phyloP scores from a whole-genome alignment of 2,888 invertebrate species.

The Nesidiocoris tenuis region DNA sequence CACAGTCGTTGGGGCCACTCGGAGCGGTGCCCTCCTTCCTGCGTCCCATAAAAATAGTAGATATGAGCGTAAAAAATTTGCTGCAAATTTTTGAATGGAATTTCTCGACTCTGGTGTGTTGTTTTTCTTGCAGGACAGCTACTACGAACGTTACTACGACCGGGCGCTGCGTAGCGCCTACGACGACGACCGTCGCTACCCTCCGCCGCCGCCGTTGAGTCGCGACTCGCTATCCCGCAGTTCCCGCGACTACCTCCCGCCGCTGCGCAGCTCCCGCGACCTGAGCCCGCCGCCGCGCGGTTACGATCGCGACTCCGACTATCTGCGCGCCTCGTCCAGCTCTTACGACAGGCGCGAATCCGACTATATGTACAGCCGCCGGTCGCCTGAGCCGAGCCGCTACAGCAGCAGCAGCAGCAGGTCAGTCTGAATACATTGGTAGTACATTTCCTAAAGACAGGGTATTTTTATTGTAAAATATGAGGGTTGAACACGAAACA shows the following conservation, averaged over 20 bases:
- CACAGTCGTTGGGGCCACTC: too few species aligned
- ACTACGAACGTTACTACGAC: conserved; percentile 68
- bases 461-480: too few species aligned
- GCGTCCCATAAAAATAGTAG: too few species aligned
- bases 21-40: too few species aligned
- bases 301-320: conserved; percentile 28
- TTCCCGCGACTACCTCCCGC: conserved; percentile 71
- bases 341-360: conserved; percentile 39
- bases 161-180: conserved; percentile 58
- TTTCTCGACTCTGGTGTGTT: too few species aligned
- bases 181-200: conserved; percentile 62
- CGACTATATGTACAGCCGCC: conserved; percentile 70
- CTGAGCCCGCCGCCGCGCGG: conserved; percentile 43
- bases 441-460: too few species aligned
- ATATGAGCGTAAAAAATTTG: too few species aligned
- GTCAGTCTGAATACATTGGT: neutral
- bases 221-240: conserved; percentile 71
- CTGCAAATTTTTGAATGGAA: too few species aligned
- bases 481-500: too few species aligned
- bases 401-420: conserved; percentile 42
- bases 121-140: conserved; percentile 64
- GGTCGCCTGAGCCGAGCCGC: conserved; percentile 61
- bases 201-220: conserved; percentile 63
- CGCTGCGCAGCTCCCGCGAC: conserved; percentile 57
- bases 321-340: conserved; percentile 25